Evolutionary conservation across 2,888 invertebrate species (phyloP).

Genomic region (Odontomyia ornata): DNA sequence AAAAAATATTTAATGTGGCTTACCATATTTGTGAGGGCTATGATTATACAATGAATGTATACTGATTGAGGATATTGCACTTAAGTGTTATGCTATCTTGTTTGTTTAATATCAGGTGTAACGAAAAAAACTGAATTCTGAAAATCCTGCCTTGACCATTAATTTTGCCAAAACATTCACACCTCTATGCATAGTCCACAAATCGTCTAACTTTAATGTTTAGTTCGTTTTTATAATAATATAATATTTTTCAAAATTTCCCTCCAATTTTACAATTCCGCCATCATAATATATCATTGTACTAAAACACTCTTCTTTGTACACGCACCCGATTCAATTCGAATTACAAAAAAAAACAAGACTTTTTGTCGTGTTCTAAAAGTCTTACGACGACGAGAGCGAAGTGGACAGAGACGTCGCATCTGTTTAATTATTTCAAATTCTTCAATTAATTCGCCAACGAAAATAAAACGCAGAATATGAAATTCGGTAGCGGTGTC

Average conservation of each 20-base stretch:
- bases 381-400: conserved; percentile 39
- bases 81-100: too few relatives aligned
- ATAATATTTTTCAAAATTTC: neutral
- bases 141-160: too few relatives aligned
- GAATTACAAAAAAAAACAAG: conserved; percentile 20
- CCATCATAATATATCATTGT: neutral
- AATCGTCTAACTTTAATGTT: too few relatives aligned
- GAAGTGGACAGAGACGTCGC: conserved; percentile 27
- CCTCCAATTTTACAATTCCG: conserved; percentile 20
- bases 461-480: conserved; percentile 22
- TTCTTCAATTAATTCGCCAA: conserved; percentile 39
- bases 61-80: too few relatives aligned
- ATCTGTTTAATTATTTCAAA: conserved; percentile 42
- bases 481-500: conserved; percentile 35
- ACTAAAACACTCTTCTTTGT: neutral
- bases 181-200: too few relatives aligned
- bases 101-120: too few relatives aligned
- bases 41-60: too few relatives aligned
- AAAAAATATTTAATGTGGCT: too few relatives aligned
- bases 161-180: too few relatives aligned
- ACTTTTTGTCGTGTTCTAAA: conserved; percentile 37
- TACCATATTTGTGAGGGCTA: too few relatives aligned
- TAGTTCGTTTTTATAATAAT: too few relatives aligned
- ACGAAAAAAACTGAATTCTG: too few relatives aligned
- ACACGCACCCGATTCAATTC: conserved; percentile 14